Evolutionary conservation across 2,113 vertebrate genomes (phyloP).

Genomic region (Prochilodus magdalenae): DNA sequence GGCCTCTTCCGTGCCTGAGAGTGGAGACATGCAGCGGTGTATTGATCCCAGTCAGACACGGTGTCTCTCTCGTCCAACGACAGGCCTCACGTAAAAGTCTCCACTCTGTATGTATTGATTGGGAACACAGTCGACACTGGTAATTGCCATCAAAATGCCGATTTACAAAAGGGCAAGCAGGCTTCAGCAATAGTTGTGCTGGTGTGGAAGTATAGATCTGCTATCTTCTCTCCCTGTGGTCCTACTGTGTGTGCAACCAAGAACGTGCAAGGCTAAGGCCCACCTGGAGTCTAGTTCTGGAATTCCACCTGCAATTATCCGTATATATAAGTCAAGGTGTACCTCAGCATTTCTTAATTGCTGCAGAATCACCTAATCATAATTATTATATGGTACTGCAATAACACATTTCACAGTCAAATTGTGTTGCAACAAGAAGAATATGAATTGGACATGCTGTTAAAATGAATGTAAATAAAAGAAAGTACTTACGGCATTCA

Average conservation of each 20-base stretch:
- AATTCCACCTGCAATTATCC: neutral
- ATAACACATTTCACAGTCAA: no score
- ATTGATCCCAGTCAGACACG: constrained; percentile 82
- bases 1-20: constrained; percentile 66
- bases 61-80: constrained; percentile 73
- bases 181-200: constrained; percentile 55
- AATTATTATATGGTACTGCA: no score
- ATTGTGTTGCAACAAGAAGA: no score
- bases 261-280: constrained; percentile 66
- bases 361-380: no score
- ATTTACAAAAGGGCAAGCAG: constrained; percentile 75
- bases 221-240: constrained; percentile 51
- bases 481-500: no score
- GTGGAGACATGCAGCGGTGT: constrained; percentile 67
- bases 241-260: constrained; percentile 60
- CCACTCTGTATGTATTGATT: constrained; percentile 81
- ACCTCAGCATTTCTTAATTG: no score
- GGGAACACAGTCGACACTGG: constrained; percentile 79
- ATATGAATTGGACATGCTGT: no score
- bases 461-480: no score
- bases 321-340: no score
- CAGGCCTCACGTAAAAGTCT: constrained; percentile 72
- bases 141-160: constrained; percentile 81
- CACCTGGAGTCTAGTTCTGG: constrained; percentile 49
- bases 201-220: constrained; percentile 67